A percentile compares a stretch with the other conserved stretches of the same genome.
phyloP scores from a whole-genome alignment of 2,113 vertebrate species.

The Melospiza melodia region DNA sequence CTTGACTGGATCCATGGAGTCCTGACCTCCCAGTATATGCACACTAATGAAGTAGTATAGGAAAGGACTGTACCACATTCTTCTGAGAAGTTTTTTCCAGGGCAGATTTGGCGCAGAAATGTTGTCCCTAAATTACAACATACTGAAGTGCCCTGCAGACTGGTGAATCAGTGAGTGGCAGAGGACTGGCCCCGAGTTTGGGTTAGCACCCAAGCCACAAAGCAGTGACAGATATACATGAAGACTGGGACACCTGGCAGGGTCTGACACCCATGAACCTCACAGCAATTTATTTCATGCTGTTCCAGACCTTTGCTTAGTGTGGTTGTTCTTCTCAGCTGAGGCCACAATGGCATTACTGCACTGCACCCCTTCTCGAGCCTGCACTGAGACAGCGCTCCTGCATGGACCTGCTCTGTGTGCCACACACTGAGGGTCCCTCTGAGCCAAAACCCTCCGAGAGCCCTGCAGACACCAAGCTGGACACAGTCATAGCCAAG shows the following conservation, averaged over 20 bases:
- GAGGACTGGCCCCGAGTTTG: not conserved
- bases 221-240: conserved; percentile 5
- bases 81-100: not conserved
- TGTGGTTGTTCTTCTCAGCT: conserved; percentile 21
- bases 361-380: not conserved
- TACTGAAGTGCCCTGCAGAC: not conserved
- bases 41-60: not conserved
- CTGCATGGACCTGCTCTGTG: fast-evolving
- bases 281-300: conserved; percentile 13
- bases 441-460: not conserved
- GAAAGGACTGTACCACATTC: not conserved
- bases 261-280: not conserved
- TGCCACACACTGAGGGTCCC: not conserved
- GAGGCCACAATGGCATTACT: not conserved
- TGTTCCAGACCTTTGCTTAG: conserved; percentile 42
- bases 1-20: not conserved
- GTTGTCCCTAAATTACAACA: not conserved
- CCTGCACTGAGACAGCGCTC: not conserved
- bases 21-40: not conserved
- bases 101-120: not conserved
- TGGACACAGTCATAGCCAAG: not conserved
- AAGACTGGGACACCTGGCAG: not conserved
- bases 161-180: not conserved
- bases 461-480: not conserved
- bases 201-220: not conserved